Conservation (phyloP, 2,113 vertebrate species). For the Brienomyrus brachyistius region DNA sequence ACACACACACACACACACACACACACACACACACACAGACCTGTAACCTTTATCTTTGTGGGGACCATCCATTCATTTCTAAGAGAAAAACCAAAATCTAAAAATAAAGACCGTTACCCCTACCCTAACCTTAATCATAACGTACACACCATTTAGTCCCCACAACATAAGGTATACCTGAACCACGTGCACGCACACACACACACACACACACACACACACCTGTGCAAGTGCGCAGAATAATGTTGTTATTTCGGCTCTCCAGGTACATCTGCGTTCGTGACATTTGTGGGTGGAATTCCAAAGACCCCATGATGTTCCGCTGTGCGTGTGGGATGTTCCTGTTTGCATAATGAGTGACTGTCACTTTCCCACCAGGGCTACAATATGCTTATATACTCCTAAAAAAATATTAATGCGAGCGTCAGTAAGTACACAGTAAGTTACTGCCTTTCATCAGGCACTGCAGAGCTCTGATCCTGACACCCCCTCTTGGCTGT, state of each 20-base stretch:
- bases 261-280: slow-evolving; percentile 4
- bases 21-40: not conserved
- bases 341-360: slow-evolving; percentile 10
- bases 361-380: slow-evolving; percentile 6
- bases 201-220: not conserved
- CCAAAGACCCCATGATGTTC: slow-evolving; percentile 1
- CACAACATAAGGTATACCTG: too few relatives aligned
- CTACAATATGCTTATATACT: slow-evolving; percentile 5
- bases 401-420: slow-evolving; percentile 13
- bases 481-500: not conserved
- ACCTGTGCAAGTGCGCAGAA: not conserved
- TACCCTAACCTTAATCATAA: too few relatives aligned
- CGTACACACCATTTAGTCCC: too few relatives aligned
- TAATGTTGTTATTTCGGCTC: not conserved
- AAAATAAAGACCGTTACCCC: too few relatives aligned
- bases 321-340: not conserved
- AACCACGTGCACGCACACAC: not conserved
- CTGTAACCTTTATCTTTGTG: too few relatives aligned
- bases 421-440: not conserved
- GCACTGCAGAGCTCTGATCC: not conserved
- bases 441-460: not conserved
- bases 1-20: not conserved
- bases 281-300: slow-evolving; percentile 18
- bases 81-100: too few relatives aligned
- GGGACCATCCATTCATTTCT: too few relatives aligned